These are phyloP conservation scores for Clarias laeviceps DNA, from an alignment of 2,797 vertebrate genomes.

Conservation along the genomic window DNA sequence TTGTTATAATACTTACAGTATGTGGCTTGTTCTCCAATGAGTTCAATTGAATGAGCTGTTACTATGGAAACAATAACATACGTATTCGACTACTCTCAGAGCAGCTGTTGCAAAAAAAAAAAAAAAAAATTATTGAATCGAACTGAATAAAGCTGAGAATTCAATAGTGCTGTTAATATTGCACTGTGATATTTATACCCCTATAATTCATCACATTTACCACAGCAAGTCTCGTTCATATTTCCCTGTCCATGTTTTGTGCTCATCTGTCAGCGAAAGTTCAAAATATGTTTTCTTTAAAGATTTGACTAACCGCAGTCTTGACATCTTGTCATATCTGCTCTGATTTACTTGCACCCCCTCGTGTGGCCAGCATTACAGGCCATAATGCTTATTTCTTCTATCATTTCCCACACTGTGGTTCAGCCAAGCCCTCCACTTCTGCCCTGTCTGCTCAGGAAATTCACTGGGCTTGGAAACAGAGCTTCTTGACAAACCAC, in stretches of 20 bases:
- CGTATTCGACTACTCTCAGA: background rate
- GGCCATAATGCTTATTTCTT: slow-evolving; percentile 4
- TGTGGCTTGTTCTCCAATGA: background rate
- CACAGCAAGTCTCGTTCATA: background rate
- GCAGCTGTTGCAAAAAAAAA: background rate
- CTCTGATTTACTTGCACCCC: background rate
- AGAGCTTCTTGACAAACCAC: slow-evolving; percentile 60
- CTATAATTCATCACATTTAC: background rate
- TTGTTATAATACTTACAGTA: background rate
- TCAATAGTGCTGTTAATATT: background rate
- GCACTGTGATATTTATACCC: background rate
- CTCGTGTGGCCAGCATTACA: background rate
- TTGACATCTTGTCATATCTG: background rate
- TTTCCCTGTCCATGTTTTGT: background rate
- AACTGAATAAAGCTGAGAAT: background rate
- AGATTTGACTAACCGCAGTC: background rate
- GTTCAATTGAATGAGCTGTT: background rate
- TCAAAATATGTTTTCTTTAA: background rate
- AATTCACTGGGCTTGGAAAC: slow-evolving; percentile 59
- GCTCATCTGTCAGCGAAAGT: background rate
- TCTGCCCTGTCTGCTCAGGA: slow-evolving; percentile 13
- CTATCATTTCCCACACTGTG: slow-evolving; percentile 31
- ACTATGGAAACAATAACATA: background rate
- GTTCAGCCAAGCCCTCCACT: slow-evolving; percentile 33
- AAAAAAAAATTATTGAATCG: too few relatives aligned